Conservation (phyloP, 2,113 vertebrate genomes). For the Solenodon paradoxus region DNA sequence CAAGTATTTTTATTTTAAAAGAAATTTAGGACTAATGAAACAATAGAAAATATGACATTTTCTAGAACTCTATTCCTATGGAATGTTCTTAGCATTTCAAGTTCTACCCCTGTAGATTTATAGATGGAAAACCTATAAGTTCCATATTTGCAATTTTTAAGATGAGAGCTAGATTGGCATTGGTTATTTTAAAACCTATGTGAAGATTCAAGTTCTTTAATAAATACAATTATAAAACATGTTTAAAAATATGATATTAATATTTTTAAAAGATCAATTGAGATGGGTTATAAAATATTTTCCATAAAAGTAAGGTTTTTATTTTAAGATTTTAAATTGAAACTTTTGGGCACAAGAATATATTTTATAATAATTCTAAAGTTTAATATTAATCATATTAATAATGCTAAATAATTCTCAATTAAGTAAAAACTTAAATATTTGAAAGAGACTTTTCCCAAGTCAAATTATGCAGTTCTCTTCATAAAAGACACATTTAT, state of each 20-base stretch:
- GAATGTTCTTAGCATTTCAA: neutral
- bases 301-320: neutral
- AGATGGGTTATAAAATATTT: neutral
- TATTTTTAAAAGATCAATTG: neutral
- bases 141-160: slow-evolving; percentile 18
- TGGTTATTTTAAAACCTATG: neutral
- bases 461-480: slow-evolving; percentile 31
- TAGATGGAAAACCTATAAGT: neutral
- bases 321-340: slow-evolving; percentile 1
- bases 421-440: neutral
- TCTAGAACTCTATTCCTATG: neutral
- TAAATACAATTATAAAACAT: neutral
- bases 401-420: neutral
- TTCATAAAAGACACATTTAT: slow-evolving; percentile 39
- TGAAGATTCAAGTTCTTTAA: neutral
- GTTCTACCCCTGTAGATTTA: neutral
- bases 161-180: neutral
- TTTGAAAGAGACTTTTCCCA: slow-evolving; percentile 38
- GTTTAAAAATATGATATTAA: neutral
- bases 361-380: neutral
- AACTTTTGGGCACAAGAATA: neutral
- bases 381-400: slow-evolving; percentile 4
- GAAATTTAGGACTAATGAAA: neutral
- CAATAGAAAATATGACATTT: neutral
- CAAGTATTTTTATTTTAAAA: neutral